Conservation (phyloP, 2,113 vertebrate species). For the Emberiza fucata region DNA sequence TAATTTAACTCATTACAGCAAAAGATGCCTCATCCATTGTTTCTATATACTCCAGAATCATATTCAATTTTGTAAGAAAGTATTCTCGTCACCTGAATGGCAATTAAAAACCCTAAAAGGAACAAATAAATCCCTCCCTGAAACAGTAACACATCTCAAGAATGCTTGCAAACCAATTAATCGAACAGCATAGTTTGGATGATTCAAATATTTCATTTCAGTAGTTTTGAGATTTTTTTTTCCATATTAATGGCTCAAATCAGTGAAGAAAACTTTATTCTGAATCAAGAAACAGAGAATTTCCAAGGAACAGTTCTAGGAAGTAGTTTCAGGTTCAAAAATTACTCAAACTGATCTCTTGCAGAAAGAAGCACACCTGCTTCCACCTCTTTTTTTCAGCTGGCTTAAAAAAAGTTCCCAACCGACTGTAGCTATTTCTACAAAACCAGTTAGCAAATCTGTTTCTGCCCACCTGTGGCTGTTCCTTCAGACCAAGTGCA, state of each 20-base stretch:
- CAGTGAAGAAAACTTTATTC: background rate
- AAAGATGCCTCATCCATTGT: background rate
- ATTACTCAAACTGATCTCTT: background rate
- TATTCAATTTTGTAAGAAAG: background rate
- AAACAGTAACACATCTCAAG: background rate
- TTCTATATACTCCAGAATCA: background rate
- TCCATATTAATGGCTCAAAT: background rate
- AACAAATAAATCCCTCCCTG: background rate
- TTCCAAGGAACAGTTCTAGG: background rate
- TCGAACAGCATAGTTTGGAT: background rate
- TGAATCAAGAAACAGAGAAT: background rate
- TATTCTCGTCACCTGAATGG: background rate
- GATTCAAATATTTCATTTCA: background rate
- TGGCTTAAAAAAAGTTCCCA: background rate
- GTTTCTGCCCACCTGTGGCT: constrained; percentile 13
- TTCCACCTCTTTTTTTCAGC: background rate
- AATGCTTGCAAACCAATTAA: background rate
- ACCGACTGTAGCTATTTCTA: background rate
- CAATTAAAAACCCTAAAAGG: background rate
- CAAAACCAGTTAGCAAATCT: background rate
- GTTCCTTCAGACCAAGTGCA: background rate
- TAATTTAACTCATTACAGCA: background rate
- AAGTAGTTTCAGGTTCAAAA: background rate
- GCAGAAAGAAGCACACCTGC: background rate
- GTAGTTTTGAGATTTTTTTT: background rate